Evolutionary conservation across 1,140 invertebrate species (phyloP), one percentile per base, ranked within the genome.

Genomic region (Musca domestica): DNA sequence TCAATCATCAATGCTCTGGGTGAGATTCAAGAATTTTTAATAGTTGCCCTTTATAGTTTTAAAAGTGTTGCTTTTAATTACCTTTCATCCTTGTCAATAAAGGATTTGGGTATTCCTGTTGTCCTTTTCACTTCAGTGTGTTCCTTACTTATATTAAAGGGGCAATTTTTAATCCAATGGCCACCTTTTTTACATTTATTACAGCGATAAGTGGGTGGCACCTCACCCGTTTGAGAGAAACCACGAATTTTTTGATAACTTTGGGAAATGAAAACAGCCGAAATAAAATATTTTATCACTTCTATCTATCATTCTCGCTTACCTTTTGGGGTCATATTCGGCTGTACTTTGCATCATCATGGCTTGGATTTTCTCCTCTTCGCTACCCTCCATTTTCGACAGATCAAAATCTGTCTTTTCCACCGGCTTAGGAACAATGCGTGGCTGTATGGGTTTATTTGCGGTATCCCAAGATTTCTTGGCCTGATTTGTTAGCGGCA

Each of bases 311-410:
- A 2, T 10, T 52, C 10, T 14, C 22, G 7, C 90, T 88, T 88
- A 98, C 95, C 95, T 97, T 81, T 93, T 92, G 67, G 95, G 93
- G 84, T 98, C 95, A 87, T 98, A 99, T 80, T 97, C 96, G 78
- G 92, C 91, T 56, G 95, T 96, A 47, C 95, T 97, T 77, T 98
- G 96, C 66, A 91, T 89, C 88, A 98, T 98, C 92, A 98, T 97
- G 70, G 94, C 95, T 79, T 91, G 90, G 75, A 99, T 96, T 84
- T 98, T 98, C 77, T 99, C 96, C 76, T 97, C 94, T 85, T 99
- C 97, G 27, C 92, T 92, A 54, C 91, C 92, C 86, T 95, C 92
- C 83, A 97, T 89, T 81, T 89, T 91, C 22, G 92, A 90, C 70
- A 98, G 85, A 86, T 98, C 95, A 54, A 93, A 89, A 76, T 49